phyloP scores from a whole-genome alignment of 2,888 invertebrate genomes.

The Drosophila villosipedis region DNA sequence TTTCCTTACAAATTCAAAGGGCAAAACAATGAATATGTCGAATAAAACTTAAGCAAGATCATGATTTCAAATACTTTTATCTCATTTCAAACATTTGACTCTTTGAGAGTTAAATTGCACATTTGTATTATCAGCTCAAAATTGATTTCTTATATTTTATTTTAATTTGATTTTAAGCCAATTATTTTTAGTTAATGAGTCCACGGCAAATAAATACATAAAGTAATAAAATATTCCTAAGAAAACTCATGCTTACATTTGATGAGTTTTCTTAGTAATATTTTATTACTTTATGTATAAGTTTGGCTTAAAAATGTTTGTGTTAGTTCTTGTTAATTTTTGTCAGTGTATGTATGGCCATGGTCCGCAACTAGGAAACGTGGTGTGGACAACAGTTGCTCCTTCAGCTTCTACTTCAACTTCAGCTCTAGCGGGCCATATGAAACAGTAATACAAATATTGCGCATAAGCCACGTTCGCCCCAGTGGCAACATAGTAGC shows the following conservation, averaged over 20 bases:
- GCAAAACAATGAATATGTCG: not conserved
- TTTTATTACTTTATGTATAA: too few species aligned
- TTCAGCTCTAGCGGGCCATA: conserved; percentile 49
- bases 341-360: conserved; percentile 6
- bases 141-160: not conserved
- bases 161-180: not conserved
- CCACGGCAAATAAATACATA: not conserved
- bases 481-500: conserved; percentile 64
- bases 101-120: not conserved
- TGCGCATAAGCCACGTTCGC: conserved; percentile 74
- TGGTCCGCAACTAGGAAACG: conserved; percentile 49
- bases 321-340: not conserved
- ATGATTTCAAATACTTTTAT: not conserved
- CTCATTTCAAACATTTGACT: not conserved
- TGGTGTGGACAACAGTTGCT: conserved; percentile 43
- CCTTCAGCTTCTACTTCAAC: conserved; percentile 27
- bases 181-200: not conserved
- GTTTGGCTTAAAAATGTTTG: too few species aligned
- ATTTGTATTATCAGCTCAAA: not conserved
- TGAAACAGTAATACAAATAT: conserved; percentile 76
- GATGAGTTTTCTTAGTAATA: too few species aligned
- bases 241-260: too few species aligned
- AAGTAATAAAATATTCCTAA: too few species aligned
- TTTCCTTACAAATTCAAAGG: not conserved
- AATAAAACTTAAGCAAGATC: not conserved